These are phyloP conservation scores for Leptinotarsa rubiginosa DNA, from an alignment of 2,888 invertebrate species.

Conservation along the genomic window DNA sequence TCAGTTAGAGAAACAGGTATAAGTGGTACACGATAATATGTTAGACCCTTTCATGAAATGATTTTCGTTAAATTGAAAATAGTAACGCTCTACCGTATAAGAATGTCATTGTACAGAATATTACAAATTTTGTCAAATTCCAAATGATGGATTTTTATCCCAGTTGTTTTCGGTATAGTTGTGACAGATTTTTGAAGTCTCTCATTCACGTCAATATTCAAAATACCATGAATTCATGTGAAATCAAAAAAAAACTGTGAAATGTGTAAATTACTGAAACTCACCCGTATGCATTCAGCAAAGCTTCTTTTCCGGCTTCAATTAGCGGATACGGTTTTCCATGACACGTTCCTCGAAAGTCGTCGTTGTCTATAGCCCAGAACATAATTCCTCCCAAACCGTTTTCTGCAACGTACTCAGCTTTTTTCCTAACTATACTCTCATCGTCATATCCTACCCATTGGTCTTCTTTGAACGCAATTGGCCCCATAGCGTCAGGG, in stretches of 20 bases:
- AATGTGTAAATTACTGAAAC: conserved; percentile 37
- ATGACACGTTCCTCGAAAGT: conserved; percentile 91
- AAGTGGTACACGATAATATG: too few relatives aligned
- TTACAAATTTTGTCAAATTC: too few relatives aligned
- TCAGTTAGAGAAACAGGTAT: too few relatives aligned
- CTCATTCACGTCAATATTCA: too few relatives aligned
- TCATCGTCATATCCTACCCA: conserved; percentile 96
- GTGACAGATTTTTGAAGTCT: too few relatives aligned
- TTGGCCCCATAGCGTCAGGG: conserved; percentile 87
- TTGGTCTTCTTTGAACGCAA: conserved; percentile 87
- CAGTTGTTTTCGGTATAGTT: too few relatives aligned
- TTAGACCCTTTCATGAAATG: too few relatives aligned
- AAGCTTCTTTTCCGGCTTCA: conserved; percentile 88
- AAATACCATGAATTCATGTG: too few relatives aligned
- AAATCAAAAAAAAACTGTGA: not conserved
- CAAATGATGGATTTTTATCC: too few relatives aligned
- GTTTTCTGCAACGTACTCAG: conserved; percentile 86
- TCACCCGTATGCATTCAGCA: conserved; percentile 76
- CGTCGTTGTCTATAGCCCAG: conserved; percentile 95
- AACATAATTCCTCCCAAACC: conserved; percentile 92
- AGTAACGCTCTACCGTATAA: too few relatives aligned
- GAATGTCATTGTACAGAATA: too few relatives aligned
- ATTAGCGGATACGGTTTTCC: conserved; percentile 90
- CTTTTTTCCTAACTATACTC: conserved; percentile 84
- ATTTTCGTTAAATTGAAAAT: too few relatives aligned